These are phyloP conservation scores for Amniataba percoides DNA, from an alignment of 2,797 vertebrate genomes.

Conservation along the genomic window DNA sequence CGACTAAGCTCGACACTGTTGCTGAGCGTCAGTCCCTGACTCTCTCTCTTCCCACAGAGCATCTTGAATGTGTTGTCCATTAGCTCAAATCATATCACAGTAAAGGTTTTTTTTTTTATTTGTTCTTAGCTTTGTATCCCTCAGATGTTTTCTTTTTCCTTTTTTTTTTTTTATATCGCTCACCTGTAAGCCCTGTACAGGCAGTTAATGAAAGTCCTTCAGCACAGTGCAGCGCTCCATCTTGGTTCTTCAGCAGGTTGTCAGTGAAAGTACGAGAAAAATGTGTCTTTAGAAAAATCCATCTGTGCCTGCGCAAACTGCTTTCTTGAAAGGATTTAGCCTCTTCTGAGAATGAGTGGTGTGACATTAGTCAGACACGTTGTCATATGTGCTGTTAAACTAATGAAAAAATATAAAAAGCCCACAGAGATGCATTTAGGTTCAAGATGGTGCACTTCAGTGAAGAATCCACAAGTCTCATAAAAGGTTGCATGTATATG, in stretches of 20 bases:
- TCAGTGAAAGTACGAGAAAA: slow-evolving; percentile 40
- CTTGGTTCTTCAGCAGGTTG: slow-evolving; percentile 35
- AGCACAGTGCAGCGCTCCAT: slow-evolving; percentile 10
- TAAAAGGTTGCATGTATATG: slow-evolving; percentile 30
- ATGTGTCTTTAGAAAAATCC: slow-evolving; percentile 36
- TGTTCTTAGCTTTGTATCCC: slow-evolving; percentile 24
- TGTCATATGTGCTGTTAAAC: slow-evolving; percentile 38
- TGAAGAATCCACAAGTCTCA: slow-evolving; percentile 33
- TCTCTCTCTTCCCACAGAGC: neutral
- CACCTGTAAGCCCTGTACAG: slow-evolving; percentile 31
- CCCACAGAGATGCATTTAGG: slow-evolving; percentile 45
- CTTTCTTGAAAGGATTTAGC: slow-evolving; percentile 11
- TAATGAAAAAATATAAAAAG: slow-evolving; percentile 48
- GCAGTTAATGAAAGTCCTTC: slow-evolving; percentile 22
- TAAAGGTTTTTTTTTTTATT: slow-evolving; percentile 32
- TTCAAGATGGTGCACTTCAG: slow-evolving; percentile 35
- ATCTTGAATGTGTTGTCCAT: slow-evolving; percentile 1
- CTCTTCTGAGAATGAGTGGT: slow-evolving; percentile 13
- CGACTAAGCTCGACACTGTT: slow-evolving; percentile 8
- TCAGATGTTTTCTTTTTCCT: neutral
- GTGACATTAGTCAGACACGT: slow-evolving; percentile 28
- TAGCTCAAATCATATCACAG: slow-evolving; percentile 23
- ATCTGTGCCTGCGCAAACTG: slow-evolving; percentile 28
- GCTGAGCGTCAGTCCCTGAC: slow-evolving; percentile 28
- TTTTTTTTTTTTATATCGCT: slow-evolving; percentile 6